Evolutionary conservation across 2,797 vertebrate genomes (phyloP).

Genomic region (Notolabrus celidotus): DNA sequence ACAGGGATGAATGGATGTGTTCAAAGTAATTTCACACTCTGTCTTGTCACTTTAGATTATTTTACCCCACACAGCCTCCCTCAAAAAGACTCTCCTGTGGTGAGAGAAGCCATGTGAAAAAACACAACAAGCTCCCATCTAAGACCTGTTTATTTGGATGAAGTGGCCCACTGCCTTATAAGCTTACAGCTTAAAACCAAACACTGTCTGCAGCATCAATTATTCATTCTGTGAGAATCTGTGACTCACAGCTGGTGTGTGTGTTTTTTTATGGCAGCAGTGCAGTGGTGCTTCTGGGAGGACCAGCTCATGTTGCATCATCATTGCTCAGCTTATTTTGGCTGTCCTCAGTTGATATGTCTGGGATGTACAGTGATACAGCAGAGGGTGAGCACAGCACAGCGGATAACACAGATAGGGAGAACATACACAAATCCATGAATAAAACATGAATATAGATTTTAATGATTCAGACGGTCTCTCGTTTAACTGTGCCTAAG

Average conservation of each 20-base stretch:
- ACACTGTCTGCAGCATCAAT: conserved; percentile 69
- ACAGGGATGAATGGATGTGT: conserved; percentile 30
- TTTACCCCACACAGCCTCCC: no score
- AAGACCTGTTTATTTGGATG: conserved; percentile 70
- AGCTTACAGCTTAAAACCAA: conserved; percentile 65
- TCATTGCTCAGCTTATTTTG: conserved; percentile 26
- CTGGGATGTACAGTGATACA: conserved; percentile 43
- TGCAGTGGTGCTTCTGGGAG: conserved; percentile 38
- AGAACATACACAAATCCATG: conserved; percentile 72
- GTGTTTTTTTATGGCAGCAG: conserved; percentile 24
- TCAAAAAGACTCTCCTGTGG: conserved; percentile 36
- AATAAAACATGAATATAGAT: conserved; percentile 82
- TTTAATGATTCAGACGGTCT: conserved; percentile 82
- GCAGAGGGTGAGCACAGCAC: conserved; percentile 37
- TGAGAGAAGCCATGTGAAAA: conserved; percentile 61
- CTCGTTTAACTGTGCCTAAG: conserved; percentile 66
- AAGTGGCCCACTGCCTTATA: conserved; percentile 65
- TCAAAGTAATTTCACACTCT: conserved; percentile 74
- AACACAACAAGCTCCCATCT: conserved; percentile 42
- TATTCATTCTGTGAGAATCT: conserved; percentile 68
- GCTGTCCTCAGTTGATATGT: conserved; percentile 36
- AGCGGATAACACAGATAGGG: conserved; percentile 66
- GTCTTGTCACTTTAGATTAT: conserved; percentile 43
- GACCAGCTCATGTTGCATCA: conserved; percentile 20
- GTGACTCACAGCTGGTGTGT: conserved; percentile 41